Conservation (phyloP, 2,113 vertebrate genomes). For the Alexandromys fortis region DNA sequence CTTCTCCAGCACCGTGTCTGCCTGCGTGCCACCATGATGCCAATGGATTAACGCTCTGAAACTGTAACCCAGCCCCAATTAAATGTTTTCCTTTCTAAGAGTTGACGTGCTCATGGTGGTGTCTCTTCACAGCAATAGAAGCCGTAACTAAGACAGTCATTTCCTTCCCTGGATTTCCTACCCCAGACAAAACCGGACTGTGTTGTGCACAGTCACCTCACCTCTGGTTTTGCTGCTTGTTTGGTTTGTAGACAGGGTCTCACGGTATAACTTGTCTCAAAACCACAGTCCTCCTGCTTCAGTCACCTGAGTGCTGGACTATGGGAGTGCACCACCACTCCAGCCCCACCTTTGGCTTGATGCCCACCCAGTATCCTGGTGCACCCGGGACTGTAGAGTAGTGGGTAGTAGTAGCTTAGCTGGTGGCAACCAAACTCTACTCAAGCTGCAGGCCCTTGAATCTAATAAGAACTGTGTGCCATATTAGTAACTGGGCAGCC, state of each 20-base stretch:
- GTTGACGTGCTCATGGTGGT: background rate
- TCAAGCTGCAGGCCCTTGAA: background rate
- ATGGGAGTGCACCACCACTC: too few relatives aligned
- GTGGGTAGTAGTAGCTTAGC: background rate
- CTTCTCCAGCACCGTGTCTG: background rate
- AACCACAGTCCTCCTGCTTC: background rate
- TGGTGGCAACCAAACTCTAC: background rate
- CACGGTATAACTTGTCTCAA: background rate
- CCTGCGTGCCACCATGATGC: background rate
- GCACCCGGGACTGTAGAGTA: background rate
- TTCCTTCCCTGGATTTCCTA: background rate
- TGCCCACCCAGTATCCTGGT: background rate
- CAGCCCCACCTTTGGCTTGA: background rate
- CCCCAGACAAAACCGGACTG: background rate
- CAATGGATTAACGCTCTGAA: background rate
- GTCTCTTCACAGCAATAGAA: background rate
- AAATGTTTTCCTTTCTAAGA: background rate
- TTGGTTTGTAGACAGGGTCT: background rate
- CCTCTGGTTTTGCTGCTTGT: too few relatives aligned
- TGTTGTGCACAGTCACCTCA: too few relatives aligned
- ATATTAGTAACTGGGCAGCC: background rate
- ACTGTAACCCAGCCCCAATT: background rate
- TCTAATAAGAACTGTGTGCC: background rate
- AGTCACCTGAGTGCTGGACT: background rate
- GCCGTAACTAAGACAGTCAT: background rate